These are phyloP conservation scores for Paramacrobiotus metropolitanus DNA, from an alignment of 1,140 invertebrate genomes.

Conservation along the genomic window DNA sequence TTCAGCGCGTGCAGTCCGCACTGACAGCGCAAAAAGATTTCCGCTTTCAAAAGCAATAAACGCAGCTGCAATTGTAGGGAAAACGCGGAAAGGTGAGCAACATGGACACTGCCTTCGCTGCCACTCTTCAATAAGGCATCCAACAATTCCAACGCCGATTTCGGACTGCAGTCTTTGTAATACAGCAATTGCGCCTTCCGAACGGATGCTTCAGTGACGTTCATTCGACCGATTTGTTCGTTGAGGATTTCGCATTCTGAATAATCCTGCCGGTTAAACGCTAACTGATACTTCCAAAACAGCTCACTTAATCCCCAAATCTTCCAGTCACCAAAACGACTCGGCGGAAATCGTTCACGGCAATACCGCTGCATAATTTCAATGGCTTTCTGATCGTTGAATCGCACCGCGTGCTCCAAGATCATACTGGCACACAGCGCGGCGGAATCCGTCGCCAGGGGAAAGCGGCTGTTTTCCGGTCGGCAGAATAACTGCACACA, in stretches of 20 bases:
- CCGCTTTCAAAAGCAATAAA: background rate
- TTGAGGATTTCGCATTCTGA: background rate
- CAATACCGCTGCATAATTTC: background rate
- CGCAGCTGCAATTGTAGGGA: background rate
- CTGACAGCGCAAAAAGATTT: background rate
- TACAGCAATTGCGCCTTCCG: background rate
- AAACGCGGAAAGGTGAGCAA: background rate
- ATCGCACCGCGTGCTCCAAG: background rate
- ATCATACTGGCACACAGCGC: background rate
- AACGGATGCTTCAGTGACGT: background rate
- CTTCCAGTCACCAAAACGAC: background rate
- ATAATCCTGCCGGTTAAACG: background rate
- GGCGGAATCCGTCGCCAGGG: background rate
- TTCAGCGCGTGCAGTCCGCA: background rate
- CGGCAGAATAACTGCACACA: background rate
- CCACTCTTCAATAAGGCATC: background rate
- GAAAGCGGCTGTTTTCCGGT: background rate
- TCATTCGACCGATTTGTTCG: background rate
- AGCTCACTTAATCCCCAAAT: background rate
- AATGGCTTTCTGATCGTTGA: background rate
- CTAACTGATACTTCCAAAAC: background rate
- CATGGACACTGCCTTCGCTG: background rate
- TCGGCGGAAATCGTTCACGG: background rate
- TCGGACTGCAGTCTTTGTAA: background rate
- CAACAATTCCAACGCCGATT: background rate